Evolutionary conservation across 2,113 vertebrate species (phyloP), one percentile per base, ranked within the genome.

Genomic region (Kobus ellipsiprymnus): DNA sequence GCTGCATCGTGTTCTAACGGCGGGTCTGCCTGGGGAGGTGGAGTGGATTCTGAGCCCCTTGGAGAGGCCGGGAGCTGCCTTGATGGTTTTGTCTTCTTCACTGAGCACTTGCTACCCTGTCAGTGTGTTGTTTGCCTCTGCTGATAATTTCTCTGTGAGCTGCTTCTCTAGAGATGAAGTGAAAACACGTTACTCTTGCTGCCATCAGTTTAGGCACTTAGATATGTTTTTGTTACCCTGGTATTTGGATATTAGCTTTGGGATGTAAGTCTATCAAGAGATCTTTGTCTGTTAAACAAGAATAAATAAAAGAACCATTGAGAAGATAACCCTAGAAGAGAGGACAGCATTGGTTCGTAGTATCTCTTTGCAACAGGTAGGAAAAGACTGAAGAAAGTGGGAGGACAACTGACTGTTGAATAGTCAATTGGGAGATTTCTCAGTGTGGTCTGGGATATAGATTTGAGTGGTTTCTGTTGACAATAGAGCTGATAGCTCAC

Each of bases 351-450:
- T 94, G 88, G 77, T 36, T 96, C 25, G 48, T 57, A 77, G 40
- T 64, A 50, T 96, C 81, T 93, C 96, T 97, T 91, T 85, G 87
- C 89, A 92, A 52, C 29, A 54, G 50, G 55, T 74, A 80, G 48
- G 88, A 94, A 96, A 77, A 95, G 84, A 52, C 59, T 94, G 78
- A 91, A 46, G 36, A 81, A 87, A 96, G 77, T 83, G 36, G 88
- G 82, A 92, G 94, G 81, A 92, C 87, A 88, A 67, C 46, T 97
- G 90, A 94, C 85, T 96, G 95, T 97, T 80, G 90, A 96, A 86
- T 86, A 98, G 44, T 92, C 97, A 97, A 95, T 95, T 96, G 88
- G 88, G 84, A 94, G 91, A 88, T 57, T 57, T 96, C 84, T 97
- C 48, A 46, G 7, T 95, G 94, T 96, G 95, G 83, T 89, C 83